Evolutionary conservation across 2,797 vertebrate genomes (phyloP).

Genomic region (Molossus alvarezi): DNA sequence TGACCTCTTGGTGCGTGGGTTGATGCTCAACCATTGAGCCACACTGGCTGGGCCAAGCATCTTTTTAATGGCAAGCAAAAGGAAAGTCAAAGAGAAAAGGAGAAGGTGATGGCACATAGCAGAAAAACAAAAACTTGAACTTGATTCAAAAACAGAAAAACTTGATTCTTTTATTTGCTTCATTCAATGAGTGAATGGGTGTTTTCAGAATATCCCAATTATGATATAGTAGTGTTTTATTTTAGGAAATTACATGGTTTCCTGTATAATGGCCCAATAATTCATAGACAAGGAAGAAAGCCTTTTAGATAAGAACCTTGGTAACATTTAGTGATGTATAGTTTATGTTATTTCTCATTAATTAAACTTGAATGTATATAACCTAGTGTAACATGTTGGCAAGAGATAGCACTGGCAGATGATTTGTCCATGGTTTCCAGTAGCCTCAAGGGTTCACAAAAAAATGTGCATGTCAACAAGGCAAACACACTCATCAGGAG

Average conservation of each 20-base stretch:
- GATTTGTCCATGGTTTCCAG: not conserved
- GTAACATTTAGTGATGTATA: not conserved
- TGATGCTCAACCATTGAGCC: no score
- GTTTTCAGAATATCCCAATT: no score
- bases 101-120: not conserved
- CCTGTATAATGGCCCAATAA: not conserved
- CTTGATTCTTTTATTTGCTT: not conserved
- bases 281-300: not conserved
- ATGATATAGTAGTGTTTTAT: no score
- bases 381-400: not conserved
- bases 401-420: not conserved
- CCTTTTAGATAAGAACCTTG: not conserved
- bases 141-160: slow-evolving; percentile 23
- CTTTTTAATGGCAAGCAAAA: not conserved
- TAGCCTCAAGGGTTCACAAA: not conserved
- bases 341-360: not conserved
- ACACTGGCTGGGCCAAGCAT: not conserved
- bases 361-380: not conserved
- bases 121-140: not conserved
- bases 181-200: not conserved
- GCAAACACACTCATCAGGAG: not conserved
- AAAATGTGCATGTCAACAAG: not conserved
- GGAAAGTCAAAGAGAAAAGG: not conserved
- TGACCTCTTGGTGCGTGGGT: no score
- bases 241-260: no score